Percentiles rank a stretch among this genome's conserved stretches.
Evolutionary conservation across 1,140 invertebrate genomes (phyloP).

Genomic region (Penaeus japonicus): DNA sequence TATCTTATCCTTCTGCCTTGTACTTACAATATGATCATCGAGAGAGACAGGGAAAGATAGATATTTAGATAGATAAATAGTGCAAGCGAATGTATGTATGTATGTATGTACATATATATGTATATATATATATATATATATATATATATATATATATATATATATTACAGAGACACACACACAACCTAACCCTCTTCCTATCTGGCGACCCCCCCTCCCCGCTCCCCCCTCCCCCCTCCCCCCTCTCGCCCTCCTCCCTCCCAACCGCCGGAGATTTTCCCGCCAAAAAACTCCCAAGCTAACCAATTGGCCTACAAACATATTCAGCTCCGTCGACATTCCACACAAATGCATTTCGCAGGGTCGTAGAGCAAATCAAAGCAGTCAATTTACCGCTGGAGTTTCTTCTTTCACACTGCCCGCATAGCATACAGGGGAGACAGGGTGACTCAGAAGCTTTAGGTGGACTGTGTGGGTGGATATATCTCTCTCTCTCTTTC

Average conservation of each 20-base stretch:
- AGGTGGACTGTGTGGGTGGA: not conserved
- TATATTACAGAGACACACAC: no score
- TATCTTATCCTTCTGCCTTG: no score
- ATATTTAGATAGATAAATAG: no score
- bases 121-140: no score
- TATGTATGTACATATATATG: no score
- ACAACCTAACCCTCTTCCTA: no score
- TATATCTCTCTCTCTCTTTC: no score
- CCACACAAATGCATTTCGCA: slow-evolving; percentile 32
- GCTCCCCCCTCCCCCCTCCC: not conserved
- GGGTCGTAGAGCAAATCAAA: slow-evolving; percentile 30
- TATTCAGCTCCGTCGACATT: not conserved
- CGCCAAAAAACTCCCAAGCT: not conserved
- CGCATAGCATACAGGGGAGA: not conserved
- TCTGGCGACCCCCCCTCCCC: no score
- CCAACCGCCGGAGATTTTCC: not conserved
- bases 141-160: no score
- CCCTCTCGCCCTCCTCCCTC: not conserved
- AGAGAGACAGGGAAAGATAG: no score
- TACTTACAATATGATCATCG: no score
- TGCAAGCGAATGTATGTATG: no score
- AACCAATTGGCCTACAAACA: slow-evolving; percentile 14
- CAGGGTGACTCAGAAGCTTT: not conserved
- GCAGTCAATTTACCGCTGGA: not conserved
- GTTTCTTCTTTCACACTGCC: not conserved